These are phyloP conservation scores for Elmis aenea DNA, from an alignment of 2,888 invertebrate species.

Conservation along the genomic window DNA sequence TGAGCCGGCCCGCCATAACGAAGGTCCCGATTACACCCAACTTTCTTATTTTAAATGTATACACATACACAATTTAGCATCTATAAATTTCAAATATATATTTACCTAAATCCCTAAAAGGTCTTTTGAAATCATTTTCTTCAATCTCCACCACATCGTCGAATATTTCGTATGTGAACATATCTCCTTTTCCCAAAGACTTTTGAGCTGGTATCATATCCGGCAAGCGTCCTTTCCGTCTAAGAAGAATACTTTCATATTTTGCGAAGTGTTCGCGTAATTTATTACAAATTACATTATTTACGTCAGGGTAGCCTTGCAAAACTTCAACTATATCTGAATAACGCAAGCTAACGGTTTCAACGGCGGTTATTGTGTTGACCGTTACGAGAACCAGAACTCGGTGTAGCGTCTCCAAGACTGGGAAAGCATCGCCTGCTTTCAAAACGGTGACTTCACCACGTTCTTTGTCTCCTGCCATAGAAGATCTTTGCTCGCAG, in stretches of 20 bases:
- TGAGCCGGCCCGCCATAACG: too few relatives aligned
- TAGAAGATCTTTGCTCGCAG: constrained; percentile 13
- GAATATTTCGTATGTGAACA: constrained; percentile 16
- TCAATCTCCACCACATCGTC: constrained; percentile 11
- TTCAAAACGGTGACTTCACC: constrained; percentile 11
- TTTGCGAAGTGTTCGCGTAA: constrained; percentile 11
- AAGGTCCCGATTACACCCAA: too few relatives aligned
- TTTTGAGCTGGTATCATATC: constrained; percentile 12
- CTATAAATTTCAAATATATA: too few relatives aligned
- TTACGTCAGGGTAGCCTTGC: constrained; percentile 2
- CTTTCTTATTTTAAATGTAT: too few relatives aligned
- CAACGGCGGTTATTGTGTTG: constrained; percentile 18
- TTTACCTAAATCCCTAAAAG: constrained; percentile 13
- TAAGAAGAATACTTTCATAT: constrained; percentile 11
- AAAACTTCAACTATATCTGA: constrained; percentile 11
- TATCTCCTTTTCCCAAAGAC: constrained; percentile 15
- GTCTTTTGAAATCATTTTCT: constrained; percentile 8
- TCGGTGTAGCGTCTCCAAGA: constrained; percentile 19
- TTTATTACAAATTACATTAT: not conserved
- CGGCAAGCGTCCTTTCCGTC: constrained; percentile 16
- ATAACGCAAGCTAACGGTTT: constrained; percentile 17
- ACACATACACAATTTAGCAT: too few relatives aligned
- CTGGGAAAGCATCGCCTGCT: constrained; percentile 18
- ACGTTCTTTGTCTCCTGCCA: constrained; percentile 19
- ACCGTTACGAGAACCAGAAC: constrained; percentile 13